Conservation (phyloP, 2,888 invertebrate genomes). For the Augochlorella aurata region DNA sequence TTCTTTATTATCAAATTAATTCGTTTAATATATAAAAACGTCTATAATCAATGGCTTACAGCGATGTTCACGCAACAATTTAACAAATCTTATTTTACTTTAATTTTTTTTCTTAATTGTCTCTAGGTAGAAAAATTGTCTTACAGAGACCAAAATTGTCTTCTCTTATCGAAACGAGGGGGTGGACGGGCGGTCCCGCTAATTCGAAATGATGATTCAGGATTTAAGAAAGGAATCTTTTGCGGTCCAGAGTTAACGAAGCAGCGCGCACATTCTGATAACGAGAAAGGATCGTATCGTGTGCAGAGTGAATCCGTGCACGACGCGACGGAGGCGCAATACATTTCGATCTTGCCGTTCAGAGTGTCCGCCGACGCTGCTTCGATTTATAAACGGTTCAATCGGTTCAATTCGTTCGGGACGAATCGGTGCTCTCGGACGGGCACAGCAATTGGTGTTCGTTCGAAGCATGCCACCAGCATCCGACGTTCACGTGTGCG, state of each 20-base stretch:
- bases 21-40: too few relatives aligned
- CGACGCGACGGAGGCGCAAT: background rate
- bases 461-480: constrained; percentile 34
- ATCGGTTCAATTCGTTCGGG: constrained; percentile 1
- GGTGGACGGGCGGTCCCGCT: background rate
- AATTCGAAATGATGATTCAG: constrained; percentile 25
- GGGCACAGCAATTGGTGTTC: constrained; percentile 11
- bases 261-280: background rate
- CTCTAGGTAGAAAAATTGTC: background rate
- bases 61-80: background rate
- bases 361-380: background rate
- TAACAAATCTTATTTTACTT: background rate
- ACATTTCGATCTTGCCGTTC: background rate
- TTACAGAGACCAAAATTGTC: background rate
- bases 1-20: too few relatives aligned
- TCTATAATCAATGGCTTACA: background rate
- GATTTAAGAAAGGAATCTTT: background rate
- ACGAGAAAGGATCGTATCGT: background rate
- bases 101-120: background rate
- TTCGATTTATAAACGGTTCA: constrained; percentile 11
- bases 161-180: background rate
- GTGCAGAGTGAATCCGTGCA: background rate
- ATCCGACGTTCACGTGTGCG: constrained; percentile 29
- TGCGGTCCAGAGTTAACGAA: constrained; percentile 16
- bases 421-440: background rate